Evolutionary conservation across 2,113 vertebrate genomes (phyloP).

Genomic region (Psophia crepitans): DNA sequence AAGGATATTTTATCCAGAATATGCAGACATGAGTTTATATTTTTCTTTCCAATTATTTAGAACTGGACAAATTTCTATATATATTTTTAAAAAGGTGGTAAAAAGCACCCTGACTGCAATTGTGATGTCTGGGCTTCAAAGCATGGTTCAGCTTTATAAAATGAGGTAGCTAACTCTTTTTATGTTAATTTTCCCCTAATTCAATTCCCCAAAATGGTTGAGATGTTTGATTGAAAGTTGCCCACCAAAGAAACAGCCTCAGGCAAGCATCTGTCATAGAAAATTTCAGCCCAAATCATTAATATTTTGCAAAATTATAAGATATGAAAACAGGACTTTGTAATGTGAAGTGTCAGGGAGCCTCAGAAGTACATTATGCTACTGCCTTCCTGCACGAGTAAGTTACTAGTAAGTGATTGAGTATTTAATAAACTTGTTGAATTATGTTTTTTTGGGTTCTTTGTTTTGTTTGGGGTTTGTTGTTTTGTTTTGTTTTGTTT

Average conservation of each 20-base stretch:
- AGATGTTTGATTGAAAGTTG: background rate
- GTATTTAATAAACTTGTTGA: background rate
- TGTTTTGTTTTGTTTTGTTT: background rate
- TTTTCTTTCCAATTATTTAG: background rate
- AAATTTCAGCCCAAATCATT: background rate
- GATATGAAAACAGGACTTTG: background rate
- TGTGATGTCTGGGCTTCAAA: background rate
- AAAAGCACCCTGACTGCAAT: background rate
- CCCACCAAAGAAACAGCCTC: background rate
- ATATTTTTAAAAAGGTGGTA: background rate
- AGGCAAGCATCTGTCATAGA: constrained; percentile 13
- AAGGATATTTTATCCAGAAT: background rate
- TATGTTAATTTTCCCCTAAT: background rate
- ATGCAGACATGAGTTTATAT: background rate
- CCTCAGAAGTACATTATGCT: background rate
- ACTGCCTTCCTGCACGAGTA: background rate
- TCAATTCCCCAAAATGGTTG: background rate
- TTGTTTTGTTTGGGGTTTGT: no score
- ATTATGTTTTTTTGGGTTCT: background rate
- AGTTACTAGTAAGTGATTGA: background rate
- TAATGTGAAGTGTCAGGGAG: background rate
- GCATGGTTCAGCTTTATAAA: background rate
- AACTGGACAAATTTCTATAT: background rate
- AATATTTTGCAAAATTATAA: constrained; percentile 25
- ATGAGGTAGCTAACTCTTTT: background rate